Conservation (phyloP, 2,888 invertebrate genomes). For the Marasmarcha lunaedactyla region DNA sequence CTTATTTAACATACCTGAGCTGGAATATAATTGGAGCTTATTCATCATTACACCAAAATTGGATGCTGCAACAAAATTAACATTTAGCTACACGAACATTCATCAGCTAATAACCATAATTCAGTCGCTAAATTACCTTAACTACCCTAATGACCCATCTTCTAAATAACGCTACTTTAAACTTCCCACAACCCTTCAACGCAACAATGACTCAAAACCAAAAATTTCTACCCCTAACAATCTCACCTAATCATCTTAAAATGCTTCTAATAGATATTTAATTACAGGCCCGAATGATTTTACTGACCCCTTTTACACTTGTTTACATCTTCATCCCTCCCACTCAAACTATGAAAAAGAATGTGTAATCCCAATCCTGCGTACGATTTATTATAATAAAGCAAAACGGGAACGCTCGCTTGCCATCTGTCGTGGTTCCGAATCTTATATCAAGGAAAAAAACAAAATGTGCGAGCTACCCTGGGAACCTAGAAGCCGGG, state of each 20-base stretch:
- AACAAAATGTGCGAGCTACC: slow-evolving; percentile 67
- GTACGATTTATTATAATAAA: slow-evolving; percentile 66
- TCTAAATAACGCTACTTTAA: slow-evolving; percentile 25
- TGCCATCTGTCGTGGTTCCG: slow-evolving; percentile 69
- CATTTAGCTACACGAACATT: not conserved
- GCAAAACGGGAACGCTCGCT: slow-evolving; percentile 57
- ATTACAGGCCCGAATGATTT: slow-evolving; percentile 52
- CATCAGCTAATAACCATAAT: slow-evolving; percentile 1
- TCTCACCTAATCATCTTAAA: slow-evolving; percentile 56
- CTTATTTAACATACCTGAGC: too few relatives aligned
- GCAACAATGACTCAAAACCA: slow-evolving; percentile 41
- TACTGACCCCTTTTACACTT: slow-evolving; percentile 70
- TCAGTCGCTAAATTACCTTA: slow-evolving; percentile 2
- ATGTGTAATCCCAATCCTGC: slow-evolving; percentile 65
- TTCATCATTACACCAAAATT: too few relatives aligned
- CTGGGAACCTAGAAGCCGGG: slow-evolving; percentile 75
- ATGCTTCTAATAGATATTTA: slow-evolving; percentile 65
- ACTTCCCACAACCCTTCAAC: slow-evolving; percentile 32
- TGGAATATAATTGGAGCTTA: too few relatives aligned
- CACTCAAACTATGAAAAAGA: slow-evolving; percentile 28
- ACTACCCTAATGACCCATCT: slow-evolving; percentile 13
- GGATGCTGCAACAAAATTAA: not conserved
- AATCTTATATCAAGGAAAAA: slow-evolving; percentile 36
- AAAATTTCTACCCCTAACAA: slow-evolving; percentile 44
- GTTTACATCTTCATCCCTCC: slow-evolving; percentile 67